Percentiles rank a stretch among this genome's conserved stretches.
These are phyloP conservation scores for Mormyrops boulengeri DNA, from an alignment of 2,797 vertebrate genomes.

Conservation along the genomic window DNA sequence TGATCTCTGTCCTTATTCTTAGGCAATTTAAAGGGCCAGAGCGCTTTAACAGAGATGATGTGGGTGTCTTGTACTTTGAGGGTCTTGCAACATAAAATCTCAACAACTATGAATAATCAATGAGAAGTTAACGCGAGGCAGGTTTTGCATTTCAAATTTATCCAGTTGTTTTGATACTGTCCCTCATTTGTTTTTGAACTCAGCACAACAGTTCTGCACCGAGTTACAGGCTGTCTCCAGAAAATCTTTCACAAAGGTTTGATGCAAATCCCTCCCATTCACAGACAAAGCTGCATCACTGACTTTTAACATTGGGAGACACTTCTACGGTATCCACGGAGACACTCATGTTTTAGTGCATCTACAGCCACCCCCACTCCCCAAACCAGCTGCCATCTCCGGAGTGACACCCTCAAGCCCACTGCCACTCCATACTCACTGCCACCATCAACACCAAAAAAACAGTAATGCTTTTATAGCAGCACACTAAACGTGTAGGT, in stretches of 20 bases:
- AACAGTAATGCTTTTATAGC: neutral
- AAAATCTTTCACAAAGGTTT: neutral
- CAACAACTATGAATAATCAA: neutral
- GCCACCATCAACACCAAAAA: neutral
- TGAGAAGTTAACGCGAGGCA: neutral
- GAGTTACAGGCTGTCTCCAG: neutral
- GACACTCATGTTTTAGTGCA: neutral
- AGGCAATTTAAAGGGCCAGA: neutral
- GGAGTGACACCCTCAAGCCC: neutral
- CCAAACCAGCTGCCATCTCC: neutral
- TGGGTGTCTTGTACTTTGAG: neutral
- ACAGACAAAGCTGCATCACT: neutral
- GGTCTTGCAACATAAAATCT: neutral
- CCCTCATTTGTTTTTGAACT: neutral
- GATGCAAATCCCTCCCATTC: neutral
- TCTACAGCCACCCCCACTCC: neutral
- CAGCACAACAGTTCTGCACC: neutral
- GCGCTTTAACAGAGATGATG: neutral
- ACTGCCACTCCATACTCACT: neutral
- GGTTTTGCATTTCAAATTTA: neutral
- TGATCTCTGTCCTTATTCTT: neutral
- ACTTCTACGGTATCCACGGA: neutral
- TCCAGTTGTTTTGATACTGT: neutral
- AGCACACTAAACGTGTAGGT: neutral
- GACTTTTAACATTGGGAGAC: neutral